A percentile compares a stretch with the other conserved stretches of the same genome.
phyloP scores from a whole-genome alignment of 1,140 invertebrate species.

The Drosophila insularis region DNA sequence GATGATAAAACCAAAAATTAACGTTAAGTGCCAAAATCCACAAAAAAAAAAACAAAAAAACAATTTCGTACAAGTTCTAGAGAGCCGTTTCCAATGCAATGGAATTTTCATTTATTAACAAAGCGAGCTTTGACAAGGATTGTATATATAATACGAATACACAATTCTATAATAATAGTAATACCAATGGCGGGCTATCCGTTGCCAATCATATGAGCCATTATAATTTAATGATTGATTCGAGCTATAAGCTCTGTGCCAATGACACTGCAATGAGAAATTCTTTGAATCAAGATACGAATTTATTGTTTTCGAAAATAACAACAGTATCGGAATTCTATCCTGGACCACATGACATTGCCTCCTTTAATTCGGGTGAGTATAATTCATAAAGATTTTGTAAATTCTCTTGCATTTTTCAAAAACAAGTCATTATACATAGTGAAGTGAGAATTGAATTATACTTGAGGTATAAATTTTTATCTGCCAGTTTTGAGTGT shows the following conservation, averaged over 20 bases:
- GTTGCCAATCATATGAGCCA: conserved; percentile 67
- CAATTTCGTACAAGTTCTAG: conserved; percentile 13
- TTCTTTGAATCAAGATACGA: conserved; percentile 64
- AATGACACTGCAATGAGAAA: conserved; percentile 64
- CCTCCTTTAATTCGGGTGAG: conserved; percentile 61
- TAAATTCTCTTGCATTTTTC: neutral
- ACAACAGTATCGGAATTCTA: conserved; percentile 70
- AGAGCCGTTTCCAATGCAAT: conserved; percentile 43
- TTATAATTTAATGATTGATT: conserved; percentile 67
- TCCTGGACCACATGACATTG: conserved; percentile 57
- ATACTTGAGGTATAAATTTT: too few species aligned
- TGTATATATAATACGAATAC: conserved; percentile 58
- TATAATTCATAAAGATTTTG: neutral
- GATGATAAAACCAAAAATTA: conserved; percentile 36
- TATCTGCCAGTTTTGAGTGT: too few species aligned
- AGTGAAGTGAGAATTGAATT: too few species aligned
- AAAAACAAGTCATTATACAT: too few species aligned
- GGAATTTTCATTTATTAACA: conserved; percentile 74
- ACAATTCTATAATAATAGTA: conserved; percentile 52
- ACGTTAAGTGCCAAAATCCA: conserved; percentile 23
- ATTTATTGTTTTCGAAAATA: conserved; percentile 69
- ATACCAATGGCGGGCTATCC: conserved; percentile 45
- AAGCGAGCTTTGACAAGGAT: conserved; percentile 70
- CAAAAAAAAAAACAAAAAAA: neutral
- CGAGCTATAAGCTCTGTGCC: conserved; percentile 60